These are phyloP conservation scores for Chymomyza costata DNA, from an alignment of 1,140 invertebrate species.

Conservation along the genomic window DNA sequence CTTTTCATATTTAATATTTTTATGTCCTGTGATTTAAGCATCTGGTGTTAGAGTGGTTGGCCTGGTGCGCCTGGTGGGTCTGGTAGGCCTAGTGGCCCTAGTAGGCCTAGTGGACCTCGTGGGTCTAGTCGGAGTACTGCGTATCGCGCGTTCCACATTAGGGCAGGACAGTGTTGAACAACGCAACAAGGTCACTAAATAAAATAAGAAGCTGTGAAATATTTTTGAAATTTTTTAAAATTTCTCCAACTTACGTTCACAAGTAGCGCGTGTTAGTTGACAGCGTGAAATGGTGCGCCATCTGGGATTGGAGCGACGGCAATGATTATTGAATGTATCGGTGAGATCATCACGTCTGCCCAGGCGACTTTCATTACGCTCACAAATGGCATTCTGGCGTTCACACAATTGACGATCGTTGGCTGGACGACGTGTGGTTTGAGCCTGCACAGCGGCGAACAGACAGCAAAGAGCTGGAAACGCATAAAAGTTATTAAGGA, in stretches of 20 bases:
- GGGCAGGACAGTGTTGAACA: conserved; percentile 24
- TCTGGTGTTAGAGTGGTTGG: neutral
- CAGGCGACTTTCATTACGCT: neutral
- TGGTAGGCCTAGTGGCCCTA: neutral
- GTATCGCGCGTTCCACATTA: conserved; percentile 16
- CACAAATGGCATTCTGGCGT: conserved; percentile 4
- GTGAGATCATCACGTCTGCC: conserved; percentile 29
- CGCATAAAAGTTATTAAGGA: no score
- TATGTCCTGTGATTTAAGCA: no score
- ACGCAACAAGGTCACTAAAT: conserved; percentile 15
- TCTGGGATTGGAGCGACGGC: neutral
- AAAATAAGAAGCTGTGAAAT: neutral
- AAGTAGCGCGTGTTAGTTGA: conserved; percentile 27
- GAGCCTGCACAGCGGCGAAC: conserved; percentile 21
- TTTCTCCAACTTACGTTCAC: conserved; percentile 29
- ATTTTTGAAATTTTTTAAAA: no score
- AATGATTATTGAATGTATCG: conserved; percentile 20
- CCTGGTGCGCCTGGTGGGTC: neutral
- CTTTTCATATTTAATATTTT: no score
- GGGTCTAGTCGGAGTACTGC: neutral
- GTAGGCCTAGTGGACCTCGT: neutral
- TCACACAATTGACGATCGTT: conserved; percentile 8
- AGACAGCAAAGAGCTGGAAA: conserved; percentile 34
- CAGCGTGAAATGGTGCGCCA: conserved; percentile 41
- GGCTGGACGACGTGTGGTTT: neutral